Conservation (phyloP, 2,797 vertebrate species). For the Crenichthys baileyi region DNA sequence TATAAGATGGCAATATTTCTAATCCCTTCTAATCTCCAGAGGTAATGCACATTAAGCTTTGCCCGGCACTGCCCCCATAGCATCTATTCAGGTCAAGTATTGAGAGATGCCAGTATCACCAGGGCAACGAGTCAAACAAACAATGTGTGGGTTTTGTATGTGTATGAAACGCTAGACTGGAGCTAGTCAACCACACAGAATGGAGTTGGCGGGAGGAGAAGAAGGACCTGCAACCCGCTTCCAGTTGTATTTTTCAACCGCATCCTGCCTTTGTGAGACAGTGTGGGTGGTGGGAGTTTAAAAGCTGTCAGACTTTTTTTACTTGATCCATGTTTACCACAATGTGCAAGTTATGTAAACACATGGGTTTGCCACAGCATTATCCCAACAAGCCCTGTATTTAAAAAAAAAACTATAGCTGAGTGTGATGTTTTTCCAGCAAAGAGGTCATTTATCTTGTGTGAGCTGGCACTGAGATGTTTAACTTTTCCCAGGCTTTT, state of each 20-base stretch:
- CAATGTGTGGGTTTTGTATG: conserved; percentile 80
- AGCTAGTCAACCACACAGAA: conserved; percentile 71
- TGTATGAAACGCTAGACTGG: conserved; percentile 80
- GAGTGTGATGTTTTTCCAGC: conserved; percentile 39
- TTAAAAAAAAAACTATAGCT: conserved; percentile 29
- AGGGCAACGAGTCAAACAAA: conserved; percentile 84
- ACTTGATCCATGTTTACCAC: conserved; percentile 70
- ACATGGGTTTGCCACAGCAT: conserved; percentile 61
- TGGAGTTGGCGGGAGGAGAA: conserved; percentile 65
- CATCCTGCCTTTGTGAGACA: conserved; percentile 62
- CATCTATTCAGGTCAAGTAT: conserved; percentile 73
- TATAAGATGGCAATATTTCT: conserved; percentile 8
- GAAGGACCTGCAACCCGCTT: conserved; percentile 50
- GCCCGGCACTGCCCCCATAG: conserved; percentile 32
- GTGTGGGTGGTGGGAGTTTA: conserved; percentile 69
- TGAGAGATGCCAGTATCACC: conserved; percentile 76
- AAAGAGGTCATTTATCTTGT: conserved; percentile 22
- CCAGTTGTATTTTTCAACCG: conserved; percentile 50
- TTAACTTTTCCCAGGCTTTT: conserved; percentile 66
- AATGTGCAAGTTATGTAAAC: conserved; percentile 73
- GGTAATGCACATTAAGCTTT: conserved; percentile 46
- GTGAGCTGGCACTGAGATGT: conserved; percentile 60
- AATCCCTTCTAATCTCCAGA: conserved; percentile 32
- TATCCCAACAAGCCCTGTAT: conserved; percentile 48
- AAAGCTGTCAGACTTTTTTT: conserved; percentile 66